Base-by-base conservation (phyloP, 2,797 vertebrate genomes). In the Odontamblyopus lacepedii region DNA sequence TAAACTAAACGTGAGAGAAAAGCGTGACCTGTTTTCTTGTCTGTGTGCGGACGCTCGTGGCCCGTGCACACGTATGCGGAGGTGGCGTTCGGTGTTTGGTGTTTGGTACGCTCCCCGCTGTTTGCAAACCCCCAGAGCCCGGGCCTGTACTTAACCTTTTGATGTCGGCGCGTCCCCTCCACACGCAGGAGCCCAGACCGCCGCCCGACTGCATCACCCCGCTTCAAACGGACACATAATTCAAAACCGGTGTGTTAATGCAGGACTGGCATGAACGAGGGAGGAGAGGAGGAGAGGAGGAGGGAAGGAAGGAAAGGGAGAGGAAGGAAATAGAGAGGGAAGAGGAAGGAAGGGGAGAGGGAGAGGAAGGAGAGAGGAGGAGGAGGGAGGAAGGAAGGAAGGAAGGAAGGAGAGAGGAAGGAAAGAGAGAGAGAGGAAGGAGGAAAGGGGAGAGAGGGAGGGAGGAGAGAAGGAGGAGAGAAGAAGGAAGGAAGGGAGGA, bases 211-310 rank as follows among this genome's bases (percentile, higher is more conserved):
- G 84, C 85, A 87, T 76, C 81, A 88, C 88, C 88, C 87, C 79
- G 91, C 91, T 91, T 92, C 90, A 95, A 92, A 93, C 91, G 85
- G 83, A 79, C 78, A 86, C 81, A 90, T 93, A 92, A 93, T 93
- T 92, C 91, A 84, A 93, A 93, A 89, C 88, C 89, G 91, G 91
- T 91, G 89, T 91, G 90, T 91, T 92, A 91, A 93, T 93, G 91
- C 93, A 88, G 91, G 89, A 92, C 89, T 92, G 93, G 87, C 85
- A 90, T 90, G 88, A 87, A 88, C 87, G 85, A 23, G 23, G 88
- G 83, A 79, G 72, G 5, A 35, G 32, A 35, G 32, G 7, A 5
- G 7, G 32, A 35, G 7, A 6, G 76, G 80, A 83, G 78, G 78
- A 26, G n/a, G 51, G 7, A 1, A 2, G 84, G 32, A 1, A 35